phyloP scores from a whole-genome alignment of 2,888 invertebrate genomes.

The Catocala fraxini region DNA sequence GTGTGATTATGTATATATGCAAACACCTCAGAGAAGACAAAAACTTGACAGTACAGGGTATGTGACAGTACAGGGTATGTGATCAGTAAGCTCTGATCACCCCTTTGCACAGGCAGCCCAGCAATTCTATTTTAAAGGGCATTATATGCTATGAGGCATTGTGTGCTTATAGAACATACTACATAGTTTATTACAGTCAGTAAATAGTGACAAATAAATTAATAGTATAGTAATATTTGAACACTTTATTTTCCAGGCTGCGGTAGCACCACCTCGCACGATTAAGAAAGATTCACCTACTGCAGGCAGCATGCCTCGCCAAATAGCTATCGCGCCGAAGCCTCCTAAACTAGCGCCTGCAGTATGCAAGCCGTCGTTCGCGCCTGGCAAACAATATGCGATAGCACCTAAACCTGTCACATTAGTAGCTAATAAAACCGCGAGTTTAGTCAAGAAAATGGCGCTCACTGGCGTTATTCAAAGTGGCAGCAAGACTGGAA shows the following conservation, averaged over 20 bases:
- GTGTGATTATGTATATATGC: too few species aligned
- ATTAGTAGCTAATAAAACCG: conserved; percentile 56
- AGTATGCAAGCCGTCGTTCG: conserved; percentile 18
- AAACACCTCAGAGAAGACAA: too few species aligned
- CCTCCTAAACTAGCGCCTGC: conserved; percentile 43
- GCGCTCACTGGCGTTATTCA: conserved; percentile 61
- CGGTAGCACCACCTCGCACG: conserved; percentile 41
- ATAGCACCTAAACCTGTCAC: conserved; percentile 75
- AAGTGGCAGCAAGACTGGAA: conserved; percentile 57
- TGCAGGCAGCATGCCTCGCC: conserved; percentile 63
- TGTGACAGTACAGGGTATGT: too few species aligned
- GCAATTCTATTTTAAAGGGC: too few species aligned
- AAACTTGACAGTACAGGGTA: too few species aligned
- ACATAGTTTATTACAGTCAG: too few species aligned
- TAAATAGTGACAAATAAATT: too few species aligned
- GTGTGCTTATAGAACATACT: too few species aligned
- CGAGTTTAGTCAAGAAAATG: conserved; percentile 62
- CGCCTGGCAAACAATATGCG: conserved; percentile 59
- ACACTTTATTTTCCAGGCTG: conserved; percentile 51
- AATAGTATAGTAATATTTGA: not conserved
- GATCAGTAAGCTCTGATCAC: too few species aligned
- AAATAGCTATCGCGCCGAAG: conserved; percentile 85
- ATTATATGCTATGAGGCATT: too few species aligned
- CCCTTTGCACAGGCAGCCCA: too few species aligned
- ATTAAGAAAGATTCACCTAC: conserved; percentile 54